Evolutionary conservation across 2,113 vertebrate species (phyloP), one percentile per base, ranked within the genome.

Genomic region (Todiramphus saurophagus): DNA sequence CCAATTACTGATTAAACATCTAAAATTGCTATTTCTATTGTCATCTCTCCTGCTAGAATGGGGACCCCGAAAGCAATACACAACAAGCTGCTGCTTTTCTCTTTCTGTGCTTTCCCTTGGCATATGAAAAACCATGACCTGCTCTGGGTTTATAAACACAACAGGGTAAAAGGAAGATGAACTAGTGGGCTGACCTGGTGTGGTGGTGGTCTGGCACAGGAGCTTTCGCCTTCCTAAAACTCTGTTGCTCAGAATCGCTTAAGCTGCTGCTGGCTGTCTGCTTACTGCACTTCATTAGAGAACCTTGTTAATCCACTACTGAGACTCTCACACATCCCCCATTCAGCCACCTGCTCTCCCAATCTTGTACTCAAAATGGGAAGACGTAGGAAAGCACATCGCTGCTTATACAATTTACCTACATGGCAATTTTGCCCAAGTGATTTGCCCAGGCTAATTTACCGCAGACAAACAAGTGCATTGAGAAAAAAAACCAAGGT

Each of bases 161-260:
- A n/a, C 23, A 39, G 20, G 13, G 56, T 41, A 48, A 66, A 68
- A 63, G 28, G 7, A n/a, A 66, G 41, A 67, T 3, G 27, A 67
- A 75, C 16, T 5, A 10, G 3, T 2, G 48, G 44, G 9, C 10
- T 8, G 17, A 50, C 35, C n/a, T 37, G 31, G 24, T 35, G 44
- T 3, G 1, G 58, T 3, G 1, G 58, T 25, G 27, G 24, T 14
- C 59, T 75, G 60, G 43, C 55, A 41, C 4, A 0, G 4, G 31
- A 24, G 28, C n/a, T 73, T 62, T 51, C 30, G 6, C 25, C 55
- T 83, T 77, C 41, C 5, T 11, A 59, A 48, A 56, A 37, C 14
- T 64, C 13, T 24, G 48, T 1, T 60, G 9, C 41, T 50, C 53
- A 56, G 35, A 9, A 66, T 41, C 10, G 12, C 17, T 33, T 37